Conservation (phyloP, 2,797 vertebrate species). For the Enteromius paludinosus region DNA sequence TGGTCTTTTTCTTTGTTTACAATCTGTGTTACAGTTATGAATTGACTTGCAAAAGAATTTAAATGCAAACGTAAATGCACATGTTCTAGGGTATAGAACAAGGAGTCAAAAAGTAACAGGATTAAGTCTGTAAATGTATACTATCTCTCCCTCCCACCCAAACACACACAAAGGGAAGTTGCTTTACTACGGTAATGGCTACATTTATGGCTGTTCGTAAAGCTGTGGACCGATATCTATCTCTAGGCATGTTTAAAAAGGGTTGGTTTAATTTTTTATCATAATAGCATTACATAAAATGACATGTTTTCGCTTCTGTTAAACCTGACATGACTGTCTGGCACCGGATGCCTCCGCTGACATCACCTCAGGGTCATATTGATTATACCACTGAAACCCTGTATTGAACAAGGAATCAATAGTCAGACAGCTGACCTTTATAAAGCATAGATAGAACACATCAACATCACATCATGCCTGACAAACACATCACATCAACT, state of each 20-base stretch:
- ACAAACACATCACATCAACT: slow-evolving; percentile 26
- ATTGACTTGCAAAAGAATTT: neutral
- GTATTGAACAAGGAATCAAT: slow-evolving; percentile 62
- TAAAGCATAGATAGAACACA: slow-evolving; percentile 44
- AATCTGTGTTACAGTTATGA: too few species aligned
- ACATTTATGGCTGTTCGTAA: neutral
- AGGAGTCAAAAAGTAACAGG: neutral
- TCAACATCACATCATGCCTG: slow-evolving; percentile 40
- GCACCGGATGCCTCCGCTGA: slow-evolving; percentile 51
- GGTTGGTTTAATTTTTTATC: neutral
- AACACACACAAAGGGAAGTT: neutral
- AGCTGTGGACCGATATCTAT: neutral
- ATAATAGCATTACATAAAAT: neutral
- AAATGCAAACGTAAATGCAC: neutral
- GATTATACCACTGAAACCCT: slow-evolving; percentile 71
- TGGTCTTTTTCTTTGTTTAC: neutral
- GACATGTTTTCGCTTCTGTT: neutral
- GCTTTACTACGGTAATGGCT: neutral
- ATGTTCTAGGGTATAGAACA: neutral
- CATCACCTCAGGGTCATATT: slow-evolving; percentile 59
- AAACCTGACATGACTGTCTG: neutral
- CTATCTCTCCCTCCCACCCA: too few species aligned
- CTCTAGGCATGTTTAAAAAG: neutral
- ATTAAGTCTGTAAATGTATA: too few species aligned
- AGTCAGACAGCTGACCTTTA: slow-evolving; percentile 57